Conservation (phyloP, 2,797 vertebrate genomes). For the Tachyglossus aculeatus region DNA sequence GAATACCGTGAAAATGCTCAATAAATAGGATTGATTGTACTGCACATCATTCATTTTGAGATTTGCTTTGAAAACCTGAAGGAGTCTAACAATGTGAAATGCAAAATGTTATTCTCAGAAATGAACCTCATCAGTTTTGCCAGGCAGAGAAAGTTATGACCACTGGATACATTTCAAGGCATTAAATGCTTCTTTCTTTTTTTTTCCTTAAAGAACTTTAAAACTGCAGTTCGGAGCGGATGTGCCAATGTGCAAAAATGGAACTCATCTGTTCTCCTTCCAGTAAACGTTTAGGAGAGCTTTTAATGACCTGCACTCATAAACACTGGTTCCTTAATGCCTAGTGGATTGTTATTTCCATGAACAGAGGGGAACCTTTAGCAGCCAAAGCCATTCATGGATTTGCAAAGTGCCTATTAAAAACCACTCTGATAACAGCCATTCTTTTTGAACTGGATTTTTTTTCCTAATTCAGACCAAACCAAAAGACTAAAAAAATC, state of each 20-base stretch:
- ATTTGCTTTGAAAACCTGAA: constrained; percentile 2
- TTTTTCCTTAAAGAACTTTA: constrained; percentile 49
- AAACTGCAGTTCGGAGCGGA: neutral
- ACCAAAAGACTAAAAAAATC: constrained; percentile 21
- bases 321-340: constrained; percentile 47
- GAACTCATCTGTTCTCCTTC: constrained; percentile 19
- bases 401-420: constrained; percentile 51
- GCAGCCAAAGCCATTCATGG: constrained; percentile 40
- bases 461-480: constrained; percentile 44
- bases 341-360: constrained; percentile 36
- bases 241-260: constrained; percentile 30
- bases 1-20: too few species aligned
- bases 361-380: constrained; percentile 51
- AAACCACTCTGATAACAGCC: constrained; percentile 38
- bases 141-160: constrained; percentile 22
- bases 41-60: too few species aligned
- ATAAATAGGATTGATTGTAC: too few species aligned
- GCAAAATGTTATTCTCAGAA: neutral
- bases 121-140: neutral
- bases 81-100: neutral
- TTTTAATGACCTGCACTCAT: constrained; percentile 52
- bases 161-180: constrained; percentile 2
- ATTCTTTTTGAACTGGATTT: constrained; percentile 35
- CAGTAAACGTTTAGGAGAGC: constrained; percentile 21
- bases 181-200: neutral